phyloP scores from a whole-genome alignment of 2,113 vertebrate species.

The Amazona guildingii region DNA sequence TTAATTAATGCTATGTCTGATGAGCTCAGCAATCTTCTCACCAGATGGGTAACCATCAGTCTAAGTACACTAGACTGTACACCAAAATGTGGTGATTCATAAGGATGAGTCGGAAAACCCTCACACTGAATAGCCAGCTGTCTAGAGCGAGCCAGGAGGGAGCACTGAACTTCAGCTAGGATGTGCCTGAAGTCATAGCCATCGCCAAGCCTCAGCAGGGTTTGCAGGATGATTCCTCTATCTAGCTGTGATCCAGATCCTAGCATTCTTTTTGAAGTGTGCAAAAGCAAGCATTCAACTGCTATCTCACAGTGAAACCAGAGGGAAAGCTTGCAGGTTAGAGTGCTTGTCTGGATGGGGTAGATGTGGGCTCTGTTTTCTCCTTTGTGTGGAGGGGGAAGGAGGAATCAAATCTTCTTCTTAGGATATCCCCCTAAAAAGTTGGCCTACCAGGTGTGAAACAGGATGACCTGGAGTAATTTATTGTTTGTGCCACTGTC shows the following conservation, averaged over 20 bases:
- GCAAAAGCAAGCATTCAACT: neutral
- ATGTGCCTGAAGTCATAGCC: neutral
- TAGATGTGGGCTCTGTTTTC: neutral
- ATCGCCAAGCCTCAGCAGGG: neutral
- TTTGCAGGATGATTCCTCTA: neutral
- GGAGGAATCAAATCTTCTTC: neutral
- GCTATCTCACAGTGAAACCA: neutral
- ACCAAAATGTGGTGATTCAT: constrained; percentile 38
- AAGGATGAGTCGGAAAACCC: neutral
- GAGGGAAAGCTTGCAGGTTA: neutral
- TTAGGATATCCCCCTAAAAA: neutral
- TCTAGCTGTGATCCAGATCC: neutral
- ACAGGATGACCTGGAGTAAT: neutral
- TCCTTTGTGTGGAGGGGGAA: neutral
- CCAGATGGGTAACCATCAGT: constrained; percentile 44
- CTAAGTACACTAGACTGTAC: neutral
- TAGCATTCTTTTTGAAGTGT: neutral
- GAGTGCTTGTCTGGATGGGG: neutral
- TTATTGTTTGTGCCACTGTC: neutral
- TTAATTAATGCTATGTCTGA: constrained; percentile 15
- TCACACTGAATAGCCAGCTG: neutral
- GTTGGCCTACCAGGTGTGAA: neutral
- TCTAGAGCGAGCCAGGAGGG: neutral
- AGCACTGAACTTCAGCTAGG: neutral
- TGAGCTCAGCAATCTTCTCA: constrained; percentile 37